Conservation (phyloP, 1,140 invertebrate genomes). For the Physella acuta region DNA sequence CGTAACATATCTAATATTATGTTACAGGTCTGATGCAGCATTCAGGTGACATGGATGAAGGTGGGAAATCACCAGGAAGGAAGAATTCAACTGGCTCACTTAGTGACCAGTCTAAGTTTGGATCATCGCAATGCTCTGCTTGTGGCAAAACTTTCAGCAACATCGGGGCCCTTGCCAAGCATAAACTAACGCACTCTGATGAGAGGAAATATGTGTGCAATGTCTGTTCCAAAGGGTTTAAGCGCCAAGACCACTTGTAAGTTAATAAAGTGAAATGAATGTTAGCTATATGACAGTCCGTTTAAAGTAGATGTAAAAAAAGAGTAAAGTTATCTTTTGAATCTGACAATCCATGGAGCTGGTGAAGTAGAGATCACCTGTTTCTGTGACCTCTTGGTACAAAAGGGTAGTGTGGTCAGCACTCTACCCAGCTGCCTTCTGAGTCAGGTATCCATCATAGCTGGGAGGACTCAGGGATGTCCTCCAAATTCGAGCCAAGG, state of each 20-base stretch:
- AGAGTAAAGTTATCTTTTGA: no score
- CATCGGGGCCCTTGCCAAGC: constrained; percentile 93
- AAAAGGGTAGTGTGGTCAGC: no score
- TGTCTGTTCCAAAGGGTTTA: constrained; percentile 95
- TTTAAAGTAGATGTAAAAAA: no score
- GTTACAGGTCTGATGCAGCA: not conserved
- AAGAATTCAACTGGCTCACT: not conserved
- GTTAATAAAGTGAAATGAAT: constrained; percentile 62
- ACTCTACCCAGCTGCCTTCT: no score
- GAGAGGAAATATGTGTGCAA: constrained; percentile 94
- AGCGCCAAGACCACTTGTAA: constrained; percentile 97
- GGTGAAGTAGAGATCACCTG: no score
- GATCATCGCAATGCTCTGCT: constrained; percentile 64
- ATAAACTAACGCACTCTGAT: constrained; percentile 96
- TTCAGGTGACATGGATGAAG: not conserved
- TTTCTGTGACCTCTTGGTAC: no score
- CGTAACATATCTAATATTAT: no score
- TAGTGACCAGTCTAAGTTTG: constrained; percentile 7
- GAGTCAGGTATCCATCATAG: no score
- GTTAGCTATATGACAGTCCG: no score
- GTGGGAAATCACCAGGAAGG: not conserved
- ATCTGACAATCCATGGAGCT: no score
- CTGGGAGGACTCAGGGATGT: no score
- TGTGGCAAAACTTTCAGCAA: constrained; percentile 96
- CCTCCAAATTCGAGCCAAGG: no score